phyloP scores from a whole-genome alignment of 2,797 vertebrate genomes.

The Phataginus tricuspis region DNA sequence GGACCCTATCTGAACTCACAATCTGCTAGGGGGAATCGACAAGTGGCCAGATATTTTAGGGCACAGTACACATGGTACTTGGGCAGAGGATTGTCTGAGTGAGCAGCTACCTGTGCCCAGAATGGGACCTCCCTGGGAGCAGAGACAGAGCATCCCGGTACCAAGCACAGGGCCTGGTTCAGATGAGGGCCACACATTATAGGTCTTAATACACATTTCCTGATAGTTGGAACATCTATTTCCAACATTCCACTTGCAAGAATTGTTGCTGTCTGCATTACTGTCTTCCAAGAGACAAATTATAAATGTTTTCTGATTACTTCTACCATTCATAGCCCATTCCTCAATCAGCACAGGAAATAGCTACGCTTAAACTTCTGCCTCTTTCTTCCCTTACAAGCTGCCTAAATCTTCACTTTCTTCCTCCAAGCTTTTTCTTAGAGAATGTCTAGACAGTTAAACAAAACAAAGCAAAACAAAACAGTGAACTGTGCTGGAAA shows the following conservation, averaged over 20 bases:
- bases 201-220: conserved; percentile 33
- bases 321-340: conserved; percentile 61
- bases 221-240: conserved; percentile 34
- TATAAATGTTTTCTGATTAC: conserved; percentile 76
- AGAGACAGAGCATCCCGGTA: neutral
- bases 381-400: conserved; percentile 67
- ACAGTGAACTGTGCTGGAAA: conserved; percentile 52
- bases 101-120: neutral
- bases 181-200: neutral
- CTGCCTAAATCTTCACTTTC: conserved; percentile 46
- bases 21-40: neutral
- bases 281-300: conserved; percentile 61
- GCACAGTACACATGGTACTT: rapidly evolving
- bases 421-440: conserved; percentile 55
- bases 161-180: neutral
- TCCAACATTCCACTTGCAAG: conserved; percentile 24
- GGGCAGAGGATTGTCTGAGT: neutral
- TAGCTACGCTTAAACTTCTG: conserved; percentile 73
- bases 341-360: conserved; percentile 77
- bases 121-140: too few relatives aligned
- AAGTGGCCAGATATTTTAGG: neutral
- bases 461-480: conserved; percentile 68
- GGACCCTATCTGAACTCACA: neutral
- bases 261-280: conserved; percentile 60
- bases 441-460: conserved; percentile 74